Conservation (phyloP, 2,113 vertebrate genomes). For the Vidua macroura region DNA sequence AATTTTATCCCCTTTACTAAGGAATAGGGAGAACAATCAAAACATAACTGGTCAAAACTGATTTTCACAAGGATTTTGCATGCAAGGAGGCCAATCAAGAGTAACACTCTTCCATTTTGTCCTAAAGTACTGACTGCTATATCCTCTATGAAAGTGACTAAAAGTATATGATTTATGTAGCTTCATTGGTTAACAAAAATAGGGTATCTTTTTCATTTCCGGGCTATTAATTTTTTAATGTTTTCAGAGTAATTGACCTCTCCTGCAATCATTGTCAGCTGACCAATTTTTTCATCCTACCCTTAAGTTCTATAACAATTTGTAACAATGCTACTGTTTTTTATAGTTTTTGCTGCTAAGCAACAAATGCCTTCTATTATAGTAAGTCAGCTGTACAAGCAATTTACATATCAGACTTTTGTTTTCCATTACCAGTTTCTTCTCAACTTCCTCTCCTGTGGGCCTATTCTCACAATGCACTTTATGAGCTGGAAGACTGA, state of each 20-base stretch:
- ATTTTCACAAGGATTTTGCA: neutral
- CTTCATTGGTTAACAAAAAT: neutral
- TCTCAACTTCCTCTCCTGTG: neutral
- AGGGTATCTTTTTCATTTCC: neutral
- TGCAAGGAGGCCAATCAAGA: neutral
- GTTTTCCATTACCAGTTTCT: neutral
- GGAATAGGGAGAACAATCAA: neutral
- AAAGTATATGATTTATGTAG: neutral
- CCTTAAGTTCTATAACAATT: neutral
- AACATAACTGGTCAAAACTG: neutral
- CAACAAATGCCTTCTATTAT: neutral
- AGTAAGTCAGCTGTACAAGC: neutral
- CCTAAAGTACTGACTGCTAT: neutral
- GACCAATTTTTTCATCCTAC: neutral
- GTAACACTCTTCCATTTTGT: neutral
- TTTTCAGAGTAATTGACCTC: neutral
- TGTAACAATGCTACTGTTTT: neutral
- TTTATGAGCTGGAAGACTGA: neutral
- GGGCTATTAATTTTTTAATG: neutral
- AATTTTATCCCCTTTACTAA: neutral
- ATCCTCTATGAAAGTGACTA: neutral
- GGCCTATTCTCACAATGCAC: neutral
- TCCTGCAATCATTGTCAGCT: neutral
- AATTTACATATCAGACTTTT: neutral
- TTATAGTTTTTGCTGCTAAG: neutral